A percentile compares a stretch with the other conserved stretches of the same genome.
These are phyloP conservation scores for Atherinomorus stipes DNA, from an alignment of 2,113 vertebrate genomes.

Conservation along the genomic window DNA sequence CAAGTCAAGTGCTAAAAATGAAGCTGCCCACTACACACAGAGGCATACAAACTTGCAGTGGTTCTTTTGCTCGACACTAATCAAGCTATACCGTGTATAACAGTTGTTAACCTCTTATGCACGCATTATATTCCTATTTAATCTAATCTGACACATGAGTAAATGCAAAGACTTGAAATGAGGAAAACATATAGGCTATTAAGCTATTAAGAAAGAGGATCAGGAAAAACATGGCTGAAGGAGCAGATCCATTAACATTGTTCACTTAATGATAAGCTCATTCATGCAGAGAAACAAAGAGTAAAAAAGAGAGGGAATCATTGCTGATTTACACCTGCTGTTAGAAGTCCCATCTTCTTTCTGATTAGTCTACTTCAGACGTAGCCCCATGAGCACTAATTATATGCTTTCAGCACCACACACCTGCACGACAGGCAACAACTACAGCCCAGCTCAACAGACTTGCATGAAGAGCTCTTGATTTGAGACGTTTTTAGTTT, in stretches of 20 bases:
- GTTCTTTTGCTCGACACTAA: slow-evolving; percentile 10
- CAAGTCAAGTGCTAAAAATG: background rate
- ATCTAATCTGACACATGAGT: background rate
- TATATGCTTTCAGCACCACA: slow-evolving; percentile 51
- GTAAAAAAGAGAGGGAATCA: slow-evolving; percentile 40
- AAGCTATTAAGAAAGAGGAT: slow-evolving; percentile 4
- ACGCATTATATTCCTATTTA: background rate
- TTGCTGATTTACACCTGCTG: slow-evolving; percentile 68
- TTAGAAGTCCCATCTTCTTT: slow-evolving; percentile 48
- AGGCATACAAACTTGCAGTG: background rate
- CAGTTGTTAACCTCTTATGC: background rate
- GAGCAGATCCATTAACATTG: slow-evolving; percentile 30
- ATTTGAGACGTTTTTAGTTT: slow-evolving; percentile 36
- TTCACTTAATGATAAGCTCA: slow-evolving; percentile 36
- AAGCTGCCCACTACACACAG: background rate
- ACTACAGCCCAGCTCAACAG: slow-evolving; percentile 9
- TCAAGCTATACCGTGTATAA: background rate
- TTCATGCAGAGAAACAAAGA: slow-evolving; percentile 40
- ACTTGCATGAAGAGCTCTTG: slow-evolving; percentile 37
- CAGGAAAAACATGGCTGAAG: background rate
- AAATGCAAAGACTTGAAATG: background rate
- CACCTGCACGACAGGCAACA: slow-evolving; percentile 53
- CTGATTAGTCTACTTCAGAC: slow-evolving; percentile 69
- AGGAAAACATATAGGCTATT: background rate
- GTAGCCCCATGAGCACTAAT: slow-evolving; percentile 53